Evolutionary conservation across 2,797 vertebrate genomes (phyloP).

Genomic region (Chaunax sp.): DNA sequence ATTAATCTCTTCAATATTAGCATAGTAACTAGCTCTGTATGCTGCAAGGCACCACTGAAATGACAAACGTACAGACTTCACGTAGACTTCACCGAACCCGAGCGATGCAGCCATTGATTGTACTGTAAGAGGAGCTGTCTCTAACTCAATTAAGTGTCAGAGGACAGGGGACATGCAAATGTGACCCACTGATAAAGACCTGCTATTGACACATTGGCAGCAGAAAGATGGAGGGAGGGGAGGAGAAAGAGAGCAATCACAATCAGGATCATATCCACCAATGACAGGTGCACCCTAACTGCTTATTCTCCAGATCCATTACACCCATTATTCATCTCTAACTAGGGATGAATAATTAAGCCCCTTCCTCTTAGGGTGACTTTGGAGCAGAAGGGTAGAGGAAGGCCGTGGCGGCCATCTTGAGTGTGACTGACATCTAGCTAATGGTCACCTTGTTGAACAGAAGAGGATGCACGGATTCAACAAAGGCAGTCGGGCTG

Average conservation of each 20-base stretch:
- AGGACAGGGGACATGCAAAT: conserved; percentile 60
- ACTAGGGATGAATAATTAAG: conserved; percentile 69
- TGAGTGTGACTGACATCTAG: conserved; percentile 47
- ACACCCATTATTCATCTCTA: conserved; percentile 65
- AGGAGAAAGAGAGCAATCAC: conserved; percentile 38
- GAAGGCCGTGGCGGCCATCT: conserved; percentile 44
- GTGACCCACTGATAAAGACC: conserved; percentile 64
- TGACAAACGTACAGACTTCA: conserved; percentile 8
- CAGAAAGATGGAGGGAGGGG: conserved; percentile 22
- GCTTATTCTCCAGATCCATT: conserved; percentile 68
- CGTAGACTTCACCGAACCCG: conserved; percentile 21
- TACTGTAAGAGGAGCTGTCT: conserved; percentile 59
- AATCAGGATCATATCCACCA: conserved; percentile 55
- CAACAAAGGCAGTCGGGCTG: conserved; percentile 27
- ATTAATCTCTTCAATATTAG: conserved; percentile 5
- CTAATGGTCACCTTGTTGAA: conserved; percentile 64
- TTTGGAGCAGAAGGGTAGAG: conserved; percentile 36
- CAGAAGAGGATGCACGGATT: conserved; percentile 35
- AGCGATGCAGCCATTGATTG: conserved; percentile 44
- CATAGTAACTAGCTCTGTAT: background rate
- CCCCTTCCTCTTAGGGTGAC: conserved; percentile 37
- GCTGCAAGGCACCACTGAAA: conserved; percentile 19
- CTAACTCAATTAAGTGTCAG: conserved; percentile 60
- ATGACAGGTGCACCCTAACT: conserved; percentile 56
- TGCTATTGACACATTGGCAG: conserved; percentile 65